Evolutionary conservation across 2,113 vertebrate genomes (phyloP).

Genomic region (Cricetomys ansorgei): DNA sequence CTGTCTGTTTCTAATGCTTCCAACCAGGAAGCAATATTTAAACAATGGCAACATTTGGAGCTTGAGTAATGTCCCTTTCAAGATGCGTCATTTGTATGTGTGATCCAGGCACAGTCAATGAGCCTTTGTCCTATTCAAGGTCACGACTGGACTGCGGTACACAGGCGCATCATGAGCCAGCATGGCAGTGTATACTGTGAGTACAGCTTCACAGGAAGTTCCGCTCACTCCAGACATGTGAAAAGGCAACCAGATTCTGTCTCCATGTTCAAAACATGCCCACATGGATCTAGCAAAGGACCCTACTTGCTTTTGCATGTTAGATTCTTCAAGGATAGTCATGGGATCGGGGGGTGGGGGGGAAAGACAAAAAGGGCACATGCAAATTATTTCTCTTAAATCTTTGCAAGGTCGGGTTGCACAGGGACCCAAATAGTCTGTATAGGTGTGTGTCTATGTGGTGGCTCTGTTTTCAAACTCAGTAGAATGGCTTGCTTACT

Average conservation of each 20-base stretch:
- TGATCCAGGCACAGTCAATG: background rate
- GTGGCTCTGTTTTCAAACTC: conserved; percentile 59
- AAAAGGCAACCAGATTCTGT: background rate
- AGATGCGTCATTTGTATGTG: background rate
- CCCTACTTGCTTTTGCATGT: no score
- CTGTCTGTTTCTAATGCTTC: background rate
- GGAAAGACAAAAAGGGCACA: background rate
- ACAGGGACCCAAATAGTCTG: background rate
- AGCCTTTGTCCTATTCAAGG: background rate
- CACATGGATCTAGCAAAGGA: background rate
- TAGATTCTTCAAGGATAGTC: background rate
- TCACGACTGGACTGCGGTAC: accelerated
- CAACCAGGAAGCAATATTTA: background rate
- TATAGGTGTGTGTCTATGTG: conserved; percentile 41
- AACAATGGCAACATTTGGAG: background rate
- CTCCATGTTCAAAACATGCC: background rate
- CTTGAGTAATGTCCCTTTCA: background rate
- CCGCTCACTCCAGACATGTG: background rate
- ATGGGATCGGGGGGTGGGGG: no score
- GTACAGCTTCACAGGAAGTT: background rate
- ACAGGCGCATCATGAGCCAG: accelerated
- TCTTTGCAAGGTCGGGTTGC: background rate
- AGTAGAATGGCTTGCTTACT: conserved; percentile 66
- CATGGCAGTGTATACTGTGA: background rate
- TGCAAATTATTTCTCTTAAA: background rate